Evolutionary conservation across 2,797 vertebrate genomes (phyloP), one percentile per base, ranked within the genome.

Genomic region (Microtus obscurus): DNA sequence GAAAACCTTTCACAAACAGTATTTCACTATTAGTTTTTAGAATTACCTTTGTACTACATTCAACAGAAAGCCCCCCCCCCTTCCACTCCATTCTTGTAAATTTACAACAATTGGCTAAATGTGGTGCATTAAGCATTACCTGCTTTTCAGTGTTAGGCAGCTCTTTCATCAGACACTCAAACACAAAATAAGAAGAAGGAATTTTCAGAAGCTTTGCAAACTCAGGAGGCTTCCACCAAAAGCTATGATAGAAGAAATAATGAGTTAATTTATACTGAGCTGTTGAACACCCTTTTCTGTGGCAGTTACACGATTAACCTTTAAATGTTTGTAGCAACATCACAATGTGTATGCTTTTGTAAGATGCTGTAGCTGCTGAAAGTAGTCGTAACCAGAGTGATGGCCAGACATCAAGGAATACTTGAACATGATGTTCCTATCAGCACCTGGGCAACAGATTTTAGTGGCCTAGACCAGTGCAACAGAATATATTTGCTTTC

Each of bases 21-120:
- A 27, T 71, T 94, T 90, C 92, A 10, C 25, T 80, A 67, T 21
- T 76, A 7, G 71, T 14, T 78, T 51, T 89, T 78, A 48, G 87
- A 81, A 87, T 37, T 86, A 48, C 0, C 10, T 5, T 10, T 17
- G 29, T 0, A 51, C 3, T 1, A 2, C 1, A 89, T 43, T 73
- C 6, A 13, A 2, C 79, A 34, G 7, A 2, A 19, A 9, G 56
- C 21, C 56, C 40, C 14, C 0, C 5, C 0, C 12, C 5, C 48
- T 67, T n/a, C 6, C 73, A n/a, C 0, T 87, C 87, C n/a, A 3
- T 61, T 86, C 65, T 76, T 5, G 7, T 4, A 13, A 71, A 45
- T 83, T 23, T 45, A 43, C 4, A 73, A 51, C 4, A 79, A 34
- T 80, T 76, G 61, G 61, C 11, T 85, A 93, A 96, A 92, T 45